A percentile compares a stretch with the other conserved stretches of the same genome.
These are phyloP conservation scores for Ochotona curzoniae DNA, from an alignment of 2,113 vertebrate genomes.

Conservation along the genomic window DNA sequence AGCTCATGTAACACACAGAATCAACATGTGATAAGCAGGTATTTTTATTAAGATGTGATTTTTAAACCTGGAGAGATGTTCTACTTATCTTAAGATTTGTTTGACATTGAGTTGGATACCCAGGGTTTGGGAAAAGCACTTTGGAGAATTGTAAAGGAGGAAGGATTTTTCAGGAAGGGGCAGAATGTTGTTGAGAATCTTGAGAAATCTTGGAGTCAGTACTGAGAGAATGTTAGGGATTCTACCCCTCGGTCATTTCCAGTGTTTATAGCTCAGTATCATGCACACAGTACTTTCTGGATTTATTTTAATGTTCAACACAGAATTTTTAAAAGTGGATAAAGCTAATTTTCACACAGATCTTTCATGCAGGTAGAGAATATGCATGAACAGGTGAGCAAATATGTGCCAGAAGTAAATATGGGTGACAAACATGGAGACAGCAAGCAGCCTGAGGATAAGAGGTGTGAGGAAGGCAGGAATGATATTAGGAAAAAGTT, in stretches of 20 bases:
- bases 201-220: not conserved
- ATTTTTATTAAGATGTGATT: too few species aligned
- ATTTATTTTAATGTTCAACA: not conserved
- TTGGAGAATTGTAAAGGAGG: not conserved
- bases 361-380: not conserved
- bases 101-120: too few species aligned
- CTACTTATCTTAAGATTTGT: not conserved
- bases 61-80: not conserved
- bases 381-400: not conserved
- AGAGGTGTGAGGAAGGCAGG: not conserved
- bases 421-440: not conserved
- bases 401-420: not conserved
- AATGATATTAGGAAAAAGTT: not conserved
- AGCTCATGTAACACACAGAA: not conserved
- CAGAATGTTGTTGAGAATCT: not conserved
- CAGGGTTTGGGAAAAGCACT: not conserved
- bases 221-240: not conserved
- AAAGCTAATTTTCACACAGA: not conserved
- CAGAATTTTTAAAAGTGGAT: too few species aligned
- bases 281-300: not conserved
- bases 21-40: not conserved
- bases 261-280: not conserved
- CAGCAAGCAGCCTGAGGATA: not conserved
- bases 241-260: not conserved
- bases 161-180: not conserved